These are phyloP conservation scores for Circaetus cinerascens DNA, from an alignment of 2,113 vertebrate genomes.

Conservation along the genomic window DNA sequence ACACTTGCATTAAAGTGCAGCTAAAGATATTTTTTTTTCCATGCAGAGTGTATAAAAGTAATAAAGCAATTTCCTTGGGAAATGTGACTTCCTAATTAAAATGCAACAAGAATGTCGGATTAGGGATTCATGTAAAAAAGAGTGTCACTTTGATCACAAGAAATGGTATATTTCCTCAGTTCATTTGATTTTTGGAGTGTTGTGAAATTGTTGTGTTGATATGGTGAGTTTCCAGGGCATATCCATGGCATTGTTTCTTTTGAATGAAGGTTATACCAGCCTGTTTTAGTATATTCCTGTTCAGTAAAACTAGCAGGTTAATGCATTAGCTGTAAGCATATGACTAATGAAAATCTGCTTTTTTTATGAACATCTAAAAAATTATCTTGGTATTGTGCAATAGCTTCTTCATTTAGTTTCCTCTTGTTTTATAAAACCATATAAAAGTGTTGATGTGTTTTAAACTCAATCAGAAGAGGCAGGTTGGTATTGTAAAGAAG, in stretches of 20 bases:
- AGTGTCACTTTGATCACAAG: background rate
- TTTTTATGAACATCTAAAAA: background rate
- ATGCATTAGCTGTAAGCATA: background rate
- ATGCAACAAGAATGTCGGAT: background rate
- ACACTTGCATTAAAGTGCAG: background rate
- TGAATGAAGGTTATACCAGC: background rate
- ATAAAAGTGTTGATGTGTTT: background rate
- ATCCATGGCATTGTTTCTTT: background rate
- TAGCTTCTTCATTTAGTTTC: background rate
- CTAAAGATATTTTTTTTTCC: background rate
- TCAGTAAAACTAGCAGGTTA: background rate
- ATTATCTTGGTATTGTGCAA: background rate
- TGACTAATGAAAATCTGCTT: background rate
- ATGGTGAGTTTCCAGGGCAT: background rate
- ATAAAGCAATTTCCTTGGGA: background rate
- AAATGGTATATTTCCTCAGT: background rate
- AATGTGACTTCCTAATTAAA: background rate
- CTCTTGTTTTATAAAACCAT: background rate
- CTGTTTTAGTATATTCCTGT: background rate
- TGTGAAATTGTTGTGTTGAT: background rate
- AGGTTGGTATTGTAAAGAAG: background rate
- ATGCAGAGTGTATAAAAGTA: background rate
- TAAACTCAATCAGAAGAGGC: background rate
- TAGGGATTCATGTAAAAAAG: background rate
- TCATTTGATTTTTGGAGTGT: background rate